Conservation (phyloP, 1,140 invertebrate species). For the Mamestra configurata region DNA sequence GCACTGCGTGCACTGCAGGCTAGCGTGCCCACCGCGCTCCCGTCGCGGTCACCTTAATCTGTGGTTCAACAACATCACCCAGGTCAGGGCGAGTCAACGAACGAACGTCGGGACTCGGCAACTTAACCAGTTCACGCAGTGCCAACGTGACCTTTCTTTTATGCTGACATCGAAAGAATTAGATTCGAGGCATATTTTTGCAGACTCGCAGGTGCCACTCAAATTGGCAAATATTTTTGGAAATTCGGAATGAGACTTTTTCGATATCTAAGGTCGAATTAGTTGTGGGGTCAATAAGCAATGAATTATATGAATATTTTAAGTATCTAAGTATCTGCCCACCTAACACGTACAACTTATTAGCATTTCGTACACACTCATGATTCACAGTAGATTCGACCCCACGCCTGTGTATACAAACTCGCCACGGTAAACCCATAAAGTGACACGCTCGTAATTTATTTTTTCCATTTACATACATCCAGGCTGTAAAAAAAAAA, state of each 20-base stretch:
- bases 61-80: slow-evolving; percentile 33
- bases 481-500: too few relatives aligned
- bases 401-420: too few relatives aligned
- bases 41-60: slow-evolving; percentile 53
- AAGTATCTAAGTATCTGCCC: too few relatives aligned
- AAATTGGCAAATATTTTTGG: not conserved
- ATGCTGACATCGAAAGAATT: slow-evolving; percentile 17
- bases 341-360: too few relatives aligned
- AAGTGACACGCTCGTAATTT: too few relatives aligned
- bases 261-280: too few relatives aligned
- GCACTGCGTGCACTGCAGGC: not conserved
- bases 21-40: not conserved
- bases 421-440: too few relatives aligned
- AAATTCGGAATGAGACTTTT: not conserved
- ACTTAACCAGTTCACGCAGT: slow-evolving; percentile 1
- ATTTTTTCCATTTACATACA: too few relatives aligned
- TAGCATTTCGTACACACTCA: too few relatives aligned
- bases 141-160: slow-evolving; percentile 31
- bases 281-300: too few relatives aligned
- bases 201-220: not conserved
- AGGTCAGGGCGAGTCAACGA: slow-evolving; percentile 46
- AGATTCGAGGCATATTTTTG: not conserved
- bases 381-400: not conserved
- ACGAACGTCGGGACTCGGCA: slow-evolving; percentile 46
- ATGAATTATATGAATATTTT: too few relatives aligned